phyloP scores from a whole-genome alignment of 1,140 invertebrate species.

The Pseudobourletiella spinata region DNA sequence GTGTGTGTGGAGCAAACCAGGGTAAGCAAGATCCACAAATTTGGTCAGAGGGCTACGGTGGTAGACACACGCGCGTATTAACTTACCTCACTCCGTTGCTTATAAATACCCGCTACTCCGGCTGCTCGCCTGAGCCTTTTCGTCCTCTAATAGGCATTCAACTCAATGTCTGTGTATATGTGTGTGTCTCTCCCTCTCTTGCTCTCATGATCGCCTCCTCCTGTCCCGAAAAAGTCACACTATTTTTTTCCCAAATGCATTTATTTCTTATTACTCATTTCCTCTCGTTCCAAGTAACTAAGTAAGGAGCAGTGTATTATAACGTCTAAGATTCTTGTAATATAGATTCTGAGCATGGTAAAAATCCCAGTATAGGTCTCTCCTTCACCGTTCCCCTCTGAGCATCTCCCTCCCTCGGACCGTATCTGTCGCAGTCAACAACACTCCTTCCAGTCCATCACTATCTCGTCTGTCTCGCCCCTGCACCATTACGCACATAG shows the following conservation, averaged over 20 bases:
- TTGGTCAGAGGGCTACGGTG: slow-evolving; percentile 28
- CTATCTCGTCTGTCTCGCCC: too few species aligned
- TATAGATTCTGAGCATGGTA: too few species aligned
- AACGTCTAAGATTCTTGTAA: too few species aligned
- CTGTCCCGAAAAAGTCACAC: not conserved
- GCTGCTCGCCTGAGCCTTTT: not conserved
- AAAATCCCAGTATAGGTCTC: too few species aligned
- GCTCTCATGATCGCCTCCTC: not conserved
- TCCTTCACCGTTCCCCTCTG: too few species aligned
- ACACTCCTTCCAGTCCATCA: not conserved
- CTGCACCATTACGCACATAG: too few species aligned
- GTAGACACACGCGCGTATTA: slow-evolving; percentile 11
- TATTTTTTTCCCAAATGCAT: slow-evolving; percentile 7
- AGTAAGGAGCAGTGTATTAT: too few species aligned
- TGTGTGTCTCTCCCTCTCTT: too few species aligned
- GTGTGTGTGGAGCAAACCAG: not conserved
- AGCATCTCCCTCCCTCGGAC: too few species aligned
- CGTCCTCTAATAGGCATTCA: not conserved
- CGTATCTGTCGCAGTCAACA: too few species aligned
- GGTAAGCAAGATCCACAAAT: slow-evolving; percentile 24
- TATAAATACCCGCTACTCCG: too few species aligned
- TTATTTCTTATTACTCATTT: slow-evolving; percentile 7
- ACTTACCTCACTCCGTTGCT: slow-evolving; percentile 1
- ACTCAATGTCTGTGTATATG: too few species aligned
- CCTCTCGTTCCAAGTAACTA: slow-evolving; percentile 1